A percentile compares a stretch with the other conserved stretches of the same genome.
phyloP scores from a whole-genome alignment of 2,797 vertebrate species.

The Pantherophis vulpinus region DNA sequence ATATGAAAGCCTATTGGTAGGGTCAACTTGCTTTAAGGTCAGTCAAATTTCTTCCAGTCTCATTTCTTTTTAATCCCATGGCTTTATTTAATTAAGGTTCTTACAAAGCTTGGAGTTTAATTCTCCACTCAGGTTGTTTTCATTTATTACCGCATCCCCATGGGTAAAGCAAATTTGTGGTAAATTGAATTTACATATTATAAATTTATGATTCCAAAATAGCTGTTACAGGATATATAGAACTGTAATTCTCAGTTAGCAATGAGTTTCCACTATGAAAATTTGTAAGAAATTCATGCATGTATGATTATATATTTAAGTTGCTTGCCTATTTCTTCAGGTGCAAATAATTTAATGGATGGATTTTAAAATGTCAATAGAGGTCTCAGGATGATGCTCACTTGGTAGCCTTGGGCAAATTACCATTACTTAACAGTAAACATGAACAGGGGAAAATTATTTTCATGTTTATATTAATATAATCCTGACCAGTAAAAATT shows the following conservation, averaged over 20 bases:
- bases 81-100: not conserved
- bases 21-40: not conserved
- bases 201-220: not conserved
- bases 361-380: not conserved
- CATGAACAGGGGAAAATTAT: not conserved
- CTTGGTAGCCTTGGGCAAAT: not conserved
- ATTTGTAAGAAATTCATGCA: not conserved
- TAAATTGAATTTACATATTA: not conserved
- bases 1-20: not conserved
- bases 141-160: not conserved
- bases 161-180: not conserved
- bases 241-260: not conserved
- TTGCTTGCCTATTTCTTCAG: not conserved
- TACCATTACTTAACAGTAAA: not conserved
- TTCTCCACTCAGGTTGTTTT: not conserved
- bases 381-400: not conserved
- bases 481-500: not conserved
- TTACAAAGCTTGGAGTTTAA: not conserved
- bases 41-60: not conserved
- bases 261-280: not conserved
- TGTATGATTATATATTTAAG: not conserved
- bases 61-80: not conserved
- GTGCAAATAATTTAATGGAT: not conserved
- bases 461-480: not conserved
- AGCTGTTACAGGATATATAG: not conserved